Conservation (phyloP, 53 echinoderm and acorn worm species). For the Luidia sarsii region DNA sequence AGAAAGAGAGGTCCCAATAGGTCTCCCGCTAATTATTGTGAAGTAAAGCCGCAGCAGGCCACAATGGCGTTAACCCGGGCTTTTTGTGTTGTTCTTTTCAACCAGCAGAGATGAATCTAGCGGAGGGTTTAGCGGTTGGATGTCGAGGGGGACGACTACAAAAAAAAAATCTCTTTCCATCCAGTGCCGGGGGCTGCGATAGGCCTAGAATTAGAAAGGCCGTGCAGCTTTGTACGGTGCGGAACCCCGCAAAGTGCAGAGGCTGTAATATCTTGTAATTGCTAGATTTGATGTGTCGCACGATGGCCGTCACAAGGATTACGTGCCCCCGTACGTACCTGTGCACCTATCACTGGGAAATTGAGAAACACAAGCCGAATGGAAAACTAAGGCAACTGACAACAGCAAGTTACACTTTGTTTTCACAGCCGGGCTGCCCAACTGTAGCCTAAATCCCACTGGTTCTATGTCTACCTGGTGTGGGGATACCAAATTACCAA, state of each 20-base stretch:
- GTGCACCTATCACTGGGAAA: too few species aligned
- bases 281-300: background rate
- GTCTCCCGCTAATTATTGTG: conserved; percentile 33
- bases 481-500: too few species aligned
- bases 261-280: conserved; percentile 13
- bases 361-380: too few species aligned
- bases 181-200: conserved; percentile 3
- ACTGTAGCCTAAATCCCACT: too few species aligned
- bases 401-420: too few species aligned
- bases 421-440: too few species aligned
- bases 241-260: conserved; percentile 34
- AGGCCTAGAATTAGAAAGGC: conserved; percentile 34
- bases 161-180: background rate
- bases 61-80: conserved; percentile 11
- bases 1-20: too few species aligned
- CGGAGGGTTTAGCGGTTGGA: background rate
- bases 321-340: too few species aligned
- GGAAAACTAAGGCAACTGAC: too few species aligned
- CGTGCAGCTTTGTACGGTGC: background rate
- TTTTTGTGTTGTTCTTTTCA: background rate
- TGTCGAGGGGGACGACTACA: background rate
- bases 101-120: background rate
- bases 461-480: too few species aligned
- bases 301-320: too few species aligned
- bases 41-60: conserved; percentile 22